A percentile compares a stretch with the other conserved stretches of the same genome.
These are phyloP conservation scores for Notodonta ziczac DNA, from an alignment of 2,888 invertebrate species.

Conservation along the genomic window DNA sequence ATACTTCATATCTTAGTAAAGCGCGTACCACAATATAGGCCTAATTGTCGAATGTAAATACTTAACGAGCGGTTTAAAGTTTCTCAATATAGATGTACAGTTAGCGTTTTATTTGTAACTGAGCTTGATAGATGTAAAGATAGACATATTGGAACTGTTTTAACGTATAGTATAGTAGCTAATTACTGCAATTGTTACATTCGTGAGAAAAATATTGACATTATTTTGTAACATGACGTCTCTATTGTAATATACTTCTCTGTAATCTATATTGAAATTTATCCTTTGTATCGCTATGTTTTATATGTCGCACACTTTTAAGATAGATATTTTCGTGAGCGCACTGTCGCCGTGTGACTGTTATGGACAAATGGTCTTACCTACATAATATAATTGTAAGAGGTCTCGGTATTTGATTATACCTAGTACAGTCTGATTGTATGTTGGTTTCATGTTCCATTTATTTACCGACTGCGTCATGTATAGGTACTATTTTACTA, in stretches of 20 bases:
- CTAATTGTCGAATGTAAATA: slow-evolving; percentile 48
- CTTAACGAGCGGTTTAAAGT: slow-evolving; percentile 56
- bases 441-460: no score
- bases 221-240: slow-evolving; percentile 46
- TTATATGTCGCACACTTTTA: slow-evolving; percentile 43
- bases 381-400: no score
- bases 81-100: slow-evolving; percentile 64
- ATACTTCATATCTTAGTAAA: slow-evolving; percentile 78
- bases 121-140: slow-evolving; percentile 56
- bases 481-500: no score
- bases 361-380: no score
- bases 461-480: no score
- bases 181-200: slow-evolving; percentile 45
- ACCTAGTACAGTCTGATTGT: no score
- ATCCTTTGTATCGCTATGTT: slow-evolving; percentile 40
- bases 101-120: slow-evolving; percentile 48
- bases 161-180: slow-evolving; percentile 50
- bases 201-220: slow-evolving; percentile 37
- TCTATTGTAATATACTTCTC: slow-evolving; percentile 48
- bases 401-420: no score
- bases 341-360: slow-evolving; percentile 9
- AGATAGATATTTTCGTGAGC: slow-evolving; percentile 26
- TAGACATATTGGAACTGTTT: slow-evolving; percentile 50
- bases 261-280: slow-evolving; percentile 48
- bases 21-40: slow-evolving; percentile 38